These are phyloP conservation scores for Pteropus alecto DNA, from an alignment of 2,113 vertebrate genomes.

Conservation along the genomic window DNA sequence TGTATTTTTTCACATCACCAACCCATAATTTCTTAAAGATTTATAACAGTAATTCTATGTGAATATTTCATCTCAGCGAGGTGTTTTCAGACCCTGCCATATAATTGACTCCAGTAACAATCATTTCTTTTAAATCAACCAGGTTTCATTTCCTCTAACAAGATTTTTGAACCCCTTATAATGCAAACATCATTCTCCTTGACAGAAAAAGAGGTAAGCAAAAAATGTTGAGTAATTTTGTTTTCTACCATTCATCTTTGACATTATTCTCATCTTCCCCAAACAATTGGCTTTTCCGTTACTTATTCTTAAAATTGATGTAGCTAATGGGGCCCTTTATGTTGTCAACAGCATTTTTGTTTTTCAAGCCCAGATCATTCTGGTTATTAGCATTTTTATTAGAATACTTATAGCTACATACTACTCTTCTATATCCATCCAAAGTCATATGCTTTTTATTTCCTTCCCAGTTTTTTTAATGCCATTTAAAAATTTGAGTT, in stretches of 20 bases:
- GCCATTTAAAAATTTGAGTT: conserved; percentile 22
- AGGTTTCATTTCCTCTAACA: conserved; percentile 16
- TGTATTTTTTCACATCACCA: background rate
- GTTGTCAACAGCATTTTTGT: background rate
- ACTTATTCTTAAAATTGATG: background rate
- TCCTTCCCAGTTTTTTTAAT: background rate
- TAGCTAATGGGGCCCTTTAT: background rate
- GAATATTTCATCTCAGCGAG: background rate
- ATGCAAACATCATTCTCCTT: background rate
- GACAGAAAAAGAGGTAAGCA: background rate
- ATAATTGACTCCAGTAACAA: background rate
- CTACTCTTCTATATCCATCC: background rate
- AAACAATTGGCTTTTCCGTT: background rate
- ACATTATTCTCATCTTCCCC: background rate
- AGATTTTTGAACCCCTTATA: background rate
- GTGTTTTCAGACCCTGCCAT: conserved; percentile 1
- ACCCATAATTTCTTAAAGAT: background rate
- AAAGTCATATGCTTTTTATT: background rate
- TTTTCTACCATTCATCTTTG: background rate
- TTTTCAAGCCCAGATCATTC: background rate
- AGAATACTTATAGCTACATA: background rate
- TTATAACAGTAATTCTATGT: background rate
- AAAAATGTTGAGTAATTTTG: background rate
- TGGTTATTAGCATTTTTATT: background rate
- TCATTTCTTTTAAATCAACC: conserved; percentile 31